Evolutionary conservation across 2,797 vertebrate genomes (phyloP).

Genomic region (Pogoniulus pusillus): DNA sequence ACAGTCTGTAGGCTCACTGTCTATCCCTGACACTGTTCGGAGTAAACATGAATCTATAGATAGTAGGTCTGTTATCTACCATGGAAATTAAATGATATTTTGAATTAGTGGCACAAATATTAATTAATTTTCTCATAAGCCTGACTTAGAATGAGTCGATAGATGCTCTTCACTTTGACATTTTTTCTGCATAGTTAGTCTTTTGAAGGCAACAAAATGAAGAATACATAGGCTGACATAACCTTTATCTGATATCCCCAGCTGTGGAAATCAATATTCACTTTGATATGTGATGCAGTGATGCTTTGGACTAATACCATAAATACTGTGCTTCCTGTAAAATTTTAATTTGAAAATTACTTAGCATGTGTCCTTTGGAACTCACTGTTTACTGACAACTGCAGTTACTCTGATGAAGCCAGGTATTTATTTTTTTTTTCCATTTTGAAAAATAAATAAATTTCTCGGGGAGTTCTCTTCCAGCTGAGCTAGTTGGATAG

Average conservation of each 20-base stretch:
- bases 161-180: not conserved
- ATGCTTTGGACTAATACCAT: not conserved
- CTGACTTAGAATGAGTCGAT: not conserved
- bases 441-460: not conserved
- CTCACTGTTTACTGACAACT: not conserved
- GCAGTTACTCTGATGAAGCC: slow-evolving; percentile 21
- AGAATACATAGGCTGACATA: not conserved
- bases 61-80: not conserved
- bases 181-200: not conserved
- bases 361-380: not conserved
- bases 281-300: not conserved
- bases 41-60: not conserved
- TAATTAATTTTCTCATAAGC: not conserved
- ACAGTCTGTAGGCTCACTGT: not conserved
- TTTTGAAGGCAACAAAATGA: not conserved
- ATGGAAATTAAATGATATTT: not conserved
- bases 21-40: not conserved
- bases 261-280: not conserved
- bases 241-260: not conserved
- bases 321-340: not conserved
- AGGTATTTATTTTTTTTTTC: not conserved
- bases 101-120: not conserved
- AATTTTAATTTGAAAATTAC: not conserved
- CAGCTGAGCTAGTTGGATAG: not conserved
- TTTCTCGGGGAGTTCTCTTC: not conserved